Conservation (phyloP, 2,797 vertebrate species). For the Neopelma chrysocephalum region DNA sequence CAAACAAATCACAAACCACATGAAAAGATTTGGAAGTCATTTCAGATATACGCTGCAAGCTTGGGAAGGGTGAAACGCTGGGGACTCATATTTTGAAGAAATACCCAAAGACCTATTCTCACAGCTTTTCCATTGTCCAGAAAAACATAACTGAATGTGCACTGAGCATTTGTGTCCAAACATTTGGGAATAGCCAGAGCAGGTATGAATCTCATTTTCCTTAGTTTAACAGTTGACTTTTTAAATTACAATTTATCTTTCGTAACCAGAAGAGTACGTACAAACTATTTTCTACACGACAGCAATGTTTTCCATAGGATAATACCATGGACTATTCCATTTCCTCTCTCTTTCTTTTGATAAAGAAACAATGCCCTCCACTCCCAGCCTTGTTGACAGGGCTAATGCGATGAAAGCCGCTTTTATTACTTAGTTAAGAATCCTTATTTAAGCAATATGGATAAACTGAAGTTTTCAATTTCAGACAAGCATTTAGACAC, state of each 20-base stretch:
- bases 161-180: neutral
- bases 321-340: too few relatives aligned
- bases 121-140: neutral
- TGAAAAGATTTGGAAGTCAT: neutral
- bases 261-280: neutral
- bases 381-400: neutral
- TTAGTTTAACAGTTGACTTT: neutral
- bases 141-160: neutral
- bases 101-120: neutral
- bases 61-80: neutral
- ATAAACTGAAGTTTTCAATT: neutral
- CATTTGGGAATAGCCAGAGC: neutral
- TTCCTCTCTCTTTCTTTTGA: neutral
- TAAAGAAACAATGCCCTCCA: neutral
- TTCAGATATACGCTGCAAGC: neutral
- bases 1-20: neutral
- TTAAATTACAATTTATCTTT: neutral
- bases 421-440: neutral
- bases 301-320: neutral
- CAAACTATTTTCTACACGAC: neutral
- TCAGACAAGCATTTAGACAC: neutral
- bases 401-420: neutral
- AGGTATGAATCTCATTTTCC: neutral
- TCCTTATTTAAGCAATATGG: neutral
- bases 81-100: neutral